A percentile compares a stretch with the other conserved stretches of the same genome.
Conservation (phyloP, 2,797 vertebrate species). For the Myotis vivesi region DNA sequence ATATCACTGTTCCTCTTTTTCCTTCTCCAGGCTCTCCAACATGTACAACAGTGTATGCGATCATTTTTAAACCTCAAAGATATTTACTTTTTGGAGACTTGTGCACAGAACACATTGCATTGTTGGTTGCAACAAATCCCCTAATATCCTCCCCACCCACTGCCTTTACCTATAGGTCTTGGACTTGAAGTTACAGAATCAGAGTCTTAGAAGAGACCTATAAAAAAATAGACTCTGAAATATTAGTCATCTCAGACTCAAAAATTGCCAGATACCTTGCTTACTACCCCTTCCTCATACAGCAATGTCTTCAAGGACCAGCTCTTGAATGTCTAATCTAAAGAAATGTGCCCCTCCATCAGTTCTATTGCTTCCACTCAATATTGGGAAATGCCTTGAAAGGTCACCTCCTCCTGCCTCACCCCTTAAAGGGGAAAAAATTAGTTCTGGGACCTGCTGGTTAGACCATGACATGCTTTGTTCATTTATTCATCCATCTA, state of each 20-base stretch:
- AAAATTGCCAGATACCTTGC: conserved; percentile 36
- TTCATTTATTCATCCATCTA: not conserved
- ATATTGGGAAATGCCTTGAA: conserved; percentile 61
- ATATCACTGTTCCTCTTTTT: not conserved
- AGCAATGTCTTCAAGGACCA: conserved; percentile 47
- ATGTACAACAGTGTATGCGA: conserved; percentile 27
- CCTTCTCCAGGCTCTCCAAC: not conserved
- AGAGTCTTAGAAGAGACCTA: conserved; percentile 22
- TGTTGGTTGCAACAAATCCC: conserved; percentile 37
- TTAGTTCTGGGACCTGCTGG: not conserved
- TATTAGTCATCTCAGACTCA: conserved; percentile 7
- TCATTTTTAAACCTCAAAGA: conserved; percentile 60
- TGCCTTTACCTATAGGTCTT: conserved; percentile 13
- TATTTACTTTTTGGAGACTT: conserved; percentile 43
- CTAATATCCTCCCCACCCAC: not conserved
- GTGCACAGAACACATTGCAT: not conserved
- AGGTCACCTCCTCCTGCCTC: conserved; percentile 28
- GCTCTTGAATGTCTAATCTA: conserved; percentile 54
- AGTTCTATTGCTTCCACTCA: not conserved
- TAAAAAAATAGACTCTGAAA: conserved; percentile 11
- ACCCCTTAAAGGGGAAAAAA: not conserved
- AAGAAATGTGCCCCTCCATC: conserved; percentile 49
- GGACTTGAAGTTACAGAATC: not conserved
- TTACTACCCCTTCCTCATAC: conserved; percentile 43
- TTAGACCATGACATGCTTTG: not conserved